Percentiles rank a stretch among this genome's conserved stretches.
Evolutionary conservation across 2,113 vertebrate genomes (phyloP).

Genomic region (Callocephalon fimbriatum): DNA sequence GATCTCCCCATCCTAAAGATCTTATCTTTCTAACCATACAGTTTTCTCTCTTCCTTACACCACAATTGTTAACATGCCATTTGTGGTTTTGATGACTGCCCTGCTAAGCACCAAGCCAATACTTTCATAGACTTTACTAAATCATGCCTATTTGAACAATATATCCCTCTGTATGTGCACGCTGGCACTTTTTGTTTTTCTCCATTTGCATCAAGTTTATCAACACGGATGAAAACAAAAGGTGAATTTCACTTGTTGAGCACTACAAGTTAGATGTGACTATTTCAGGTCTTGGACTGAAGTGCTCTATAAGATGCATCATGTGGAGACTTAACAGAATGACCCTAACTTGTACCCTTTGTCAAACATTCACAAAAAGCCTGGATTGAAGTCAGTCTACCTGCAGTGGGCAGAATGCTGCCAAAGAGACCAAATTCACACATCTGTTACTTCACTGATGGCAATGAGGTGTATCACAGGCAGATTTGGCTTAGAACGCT

Average conservation of each 20-base stretch:
- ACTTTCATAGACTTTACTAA: background rate
- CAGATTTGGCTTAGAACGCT: background rate
- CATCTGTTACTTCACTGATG: background rate
- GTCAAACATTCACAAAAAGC: background rate
- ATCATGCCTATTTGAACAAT: background rate
- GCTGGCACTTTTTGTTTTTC: background rate
- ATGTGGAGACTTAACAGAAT: background rate
- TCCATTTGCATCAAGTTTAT: background rate
- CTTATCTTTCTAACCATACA: background rate
- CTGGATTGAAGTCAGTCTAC: background rate
- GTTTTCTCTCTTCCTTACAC: background rate
- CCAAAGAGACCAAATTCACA: background rate
- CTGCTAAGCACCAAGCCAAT: background rate
- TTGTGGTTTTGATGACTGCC: background rate
- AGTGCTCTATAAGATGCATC: background rate
- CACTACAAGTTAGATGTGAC: background rate
- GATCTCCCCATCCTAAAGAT: background rate
- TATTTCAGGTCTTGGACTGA: background rate
- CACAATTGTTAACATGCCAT: background rate
- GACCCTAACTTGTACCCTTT: background rate
- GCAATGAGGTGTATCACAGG: background rate
- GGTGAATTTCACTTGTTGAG: background rate
- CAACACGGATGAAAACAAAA: background rate
- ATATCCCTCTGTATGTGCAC: background rate
- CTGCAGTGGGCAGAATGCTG: background rate